phyloP scores from a whole-genome alignment of 2,113 vertebrate species.

The Corythornis cristatus region DNA sequence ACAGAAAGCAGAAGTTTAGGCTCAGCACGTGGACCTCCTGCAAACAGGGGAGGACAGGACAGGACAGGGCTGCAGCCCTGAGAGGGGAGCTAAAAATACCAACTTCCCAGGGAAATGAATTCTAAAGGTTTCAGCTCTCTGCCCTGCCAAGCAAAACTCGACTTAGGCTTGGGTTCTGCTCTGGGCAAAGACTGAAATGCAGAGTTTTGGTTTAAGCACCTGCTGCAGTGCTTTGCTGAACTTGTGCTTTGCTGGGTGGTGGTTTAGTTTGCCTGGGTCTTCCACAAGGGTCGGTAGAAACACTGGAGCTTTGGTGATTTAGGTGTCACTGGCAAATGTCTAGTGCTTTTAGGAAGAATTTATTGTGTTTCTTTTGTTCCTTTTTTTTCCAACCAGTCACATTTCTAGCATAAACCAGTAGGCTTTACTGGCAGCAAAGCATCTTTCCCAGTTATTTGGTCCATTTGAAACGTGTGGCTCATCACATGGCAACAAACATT shows the following conservation, averaged over 20 bases:
- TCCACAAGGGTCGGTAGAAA: background rate
- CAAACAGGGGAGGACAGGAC: background rate
- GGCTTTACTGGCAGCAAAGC: background rate
- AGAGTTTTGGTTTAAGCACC: constrained; percentile 9
- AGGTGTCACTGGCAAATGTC: background rate
- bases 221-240: background rate
- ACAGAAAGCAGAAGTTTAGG: constrained; percentile 29
- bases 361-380: too few relatives aligned
- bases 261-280: background rate
- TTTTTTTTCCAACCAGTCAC: background rate
- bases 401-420: constrained; percentile 18
- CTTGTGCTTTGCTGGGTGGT: background rate
- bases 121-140: background rate
- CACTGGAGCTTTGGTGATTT: background rate
- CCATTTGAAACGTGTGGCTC: constrained; percentile 30
- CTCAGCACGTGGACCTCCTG: background rate
- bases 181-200: background rate
- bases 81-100: constrained; percentile 50
- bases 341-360: background rate
- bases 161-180: background rate
- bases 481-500: constrained; percentile 9
- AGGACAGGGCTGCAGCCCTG: background rate
- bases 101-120: background rate
- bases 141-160: background rate
- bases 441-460: constrained; percentile 31